These are phyloP conservation scores for Mastacembelus armatus DNA, from an alignment of 2,797 vertebrate species.

Conservation along the genomic window DNA sequence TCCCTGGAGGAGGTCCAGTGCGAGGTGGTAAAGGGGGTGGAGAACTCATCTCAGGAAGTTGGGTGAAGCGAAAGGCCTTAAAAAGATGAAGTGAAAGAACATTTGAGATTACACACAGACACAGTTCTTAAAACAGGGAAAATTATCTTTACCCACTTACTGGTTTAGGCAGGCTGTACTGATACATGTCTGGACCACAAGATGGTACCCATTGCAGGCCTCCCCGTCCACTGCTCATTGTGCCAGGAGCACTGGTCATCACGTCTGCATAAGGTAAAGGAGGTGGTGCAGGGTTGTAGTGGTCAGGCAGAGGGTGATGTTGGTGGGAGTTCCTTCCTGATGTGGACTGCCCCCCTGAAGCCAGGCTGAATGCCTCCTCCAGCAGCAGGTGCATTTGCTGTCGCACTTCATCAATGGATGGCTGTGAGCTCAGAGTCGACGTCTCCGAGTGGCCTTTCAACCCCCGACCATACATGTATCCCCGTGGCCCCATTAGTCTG, in stretches of 20 bases:
- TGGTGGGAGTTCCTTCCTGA: constrained; percentile 87
- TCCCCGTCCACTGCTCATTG: constrained; percentile 87
- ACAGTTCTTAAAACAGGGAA: background rate
- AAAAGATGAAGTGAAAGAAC: constrained; percentile 51
- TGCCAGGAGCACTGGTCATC: constrained; percentile 95
- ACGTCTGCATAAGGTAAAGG: constrained; percentile 93
- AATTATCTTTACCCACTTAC: constrained; percentile 80
- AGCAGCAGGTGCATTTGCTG: constrained; percentile 99
- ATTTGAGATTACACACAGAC: constrained; percentile 31
- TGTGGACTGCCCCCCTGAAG: constrained; percentile 92
- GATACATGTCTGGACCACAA: constrained; percentile 92
- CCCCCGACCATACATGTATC: constrained; percentile 87
- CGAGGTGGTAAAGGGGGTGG: constrained; percentile 95
- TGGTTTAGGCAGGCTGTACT: constrained; percentile 94
- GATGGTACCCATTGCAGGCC: constrained; percentile 96
- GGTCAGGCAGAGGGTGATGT: constrained; percentile 82
- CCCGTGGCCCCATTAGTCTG: constrained; percentile 84
- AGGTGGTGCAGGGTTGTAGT: constrained; percentile 88
- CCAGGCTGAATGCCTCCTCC: constrained; percentile 98
- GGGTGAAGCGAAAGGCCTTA: constrained; percentile 98
- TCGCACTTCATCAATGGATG: constrained; percentile 97
- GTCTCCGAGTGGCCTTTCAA: constrained; percentile 97
- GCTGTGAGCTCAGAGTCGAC: constrained; percentile 98
- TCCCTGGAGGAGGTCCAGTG: constrained; percentile 90
- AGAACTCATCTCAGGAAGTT: constrained; percentile 97